Base-by-base conservation (phyloP, 2,888 invertebrate species). In the Plemyria rubiginata region DNA sequence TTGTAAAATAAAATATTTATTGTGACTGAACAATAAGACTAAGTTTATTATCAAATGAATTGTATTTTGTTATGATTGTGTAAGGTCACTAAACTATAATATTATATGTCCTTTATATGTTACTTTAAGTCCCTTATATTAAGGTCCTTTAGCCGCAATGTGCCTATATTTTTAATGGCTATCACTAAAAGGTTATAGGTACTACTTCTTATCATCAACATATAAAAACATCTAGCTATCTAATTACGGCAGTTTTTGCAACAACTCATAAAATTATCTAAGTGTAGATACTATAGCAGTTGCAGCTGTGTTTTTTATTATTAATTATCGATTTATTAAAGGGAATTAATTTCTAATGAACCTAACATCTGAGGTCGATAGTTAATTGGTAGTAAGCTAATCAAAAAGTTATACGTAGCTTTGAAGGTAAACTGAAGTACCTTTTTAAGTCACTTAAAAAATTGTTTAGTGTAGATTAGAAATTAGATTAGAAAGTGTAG, bases 331-430 rank as follows among this genome's bases (percentile, higher is more conserved):
- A 45, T 52, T 45, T 45, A 58, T 38, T 29, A 11, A 22, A 54
- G 54, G 7, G 15, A 46, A 59, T 49, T 29, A 22, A 45, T 28
- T 52, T 12, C 13, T 36, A 52, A 36, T 51, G 22, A 43, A 51
- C 43, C 28, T 11, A 15, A 43, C 12, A 5, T 45, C 7, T 8
- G 15, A 53, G 28, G 29, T 53, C n/a, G 52, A 36, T 48, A n/a
- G 28, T 46, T 53, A 53, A 40, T 46, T 28, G 46, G 15, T 55
- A 29, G 51, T 13, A 50, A 43, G 43, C 36, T 50, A 49, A 48
- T 48, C 32, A 41, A 43, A 28, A 22, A 22, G 22, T 1, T 22
- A 22, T 22, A 22, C 51, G 38, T 43, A 12, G 38, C 16, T 13
- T 15, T 40, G 4, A 46, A 13, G 12, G 49, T 48, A 28, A 28